These are phyloP conservation scores for Dasyurus viverrinus DNA, from an alignment of 2,113 vertebrate species.

Conservation along the genomic window DNA sequence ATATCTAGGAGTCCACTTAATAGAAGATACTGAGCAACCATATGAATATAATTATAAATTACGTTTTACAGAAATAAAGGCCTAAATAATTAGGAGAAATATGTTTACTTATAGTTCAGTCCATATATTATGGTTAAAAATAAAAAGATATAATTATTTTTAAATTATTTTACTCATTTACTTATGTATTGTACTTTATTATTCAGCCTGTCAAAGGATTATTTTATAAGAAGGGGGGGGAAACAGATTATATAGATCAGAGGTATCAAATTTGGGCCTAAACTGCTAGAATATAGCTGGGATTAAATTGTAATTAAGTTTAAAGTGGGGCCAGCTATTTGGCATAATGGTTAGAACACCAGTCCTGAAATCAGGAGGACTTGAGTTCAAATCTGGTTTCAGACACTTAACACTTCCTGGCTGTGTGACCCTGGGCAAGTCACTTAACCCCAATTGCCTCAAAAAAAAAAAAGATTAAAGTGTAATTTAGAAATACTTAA, in stretches of 20 bases:
- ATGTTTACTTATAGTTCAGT: not conserved
- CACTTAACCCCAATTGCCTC: no score
- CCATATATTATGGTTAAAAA: not conserved
- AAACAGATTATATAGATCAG: not conserved
- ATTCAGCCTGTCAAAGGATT: not conserved
- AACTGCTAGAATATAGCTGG: not conserved
- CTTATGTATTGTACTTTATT: not conserved
- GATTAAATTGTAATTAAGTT: not conserved
- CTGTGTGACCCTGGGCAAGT: no score
- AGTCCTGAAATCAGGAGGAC: no score
- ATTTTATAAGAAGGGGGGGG: not conserved
- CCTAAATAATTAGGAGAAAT: not conserved
- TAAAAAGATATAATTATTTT: not conserved
- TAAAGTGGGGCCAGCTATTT: not conserved
- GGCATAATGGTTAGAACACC: no score
- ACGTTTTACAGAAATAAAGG: not conserved
- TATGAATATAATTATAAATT: not conserved
- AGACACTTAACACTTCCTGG: no score
- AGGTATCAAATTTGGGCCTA: not conserved
- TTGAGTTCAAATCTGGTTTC: no score
- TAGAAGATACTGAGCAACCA: not conserved
- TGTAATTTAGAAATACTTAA: not conserved
- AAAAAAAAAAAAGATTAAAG: not conserved
- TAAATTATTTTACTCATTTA: not conserved
- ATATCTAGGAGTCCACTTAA: not conserved